Evolutionary conservation across 2,113 vertebrate species (phyloP).

Genomic region (Scomber scombrus): DNA sequence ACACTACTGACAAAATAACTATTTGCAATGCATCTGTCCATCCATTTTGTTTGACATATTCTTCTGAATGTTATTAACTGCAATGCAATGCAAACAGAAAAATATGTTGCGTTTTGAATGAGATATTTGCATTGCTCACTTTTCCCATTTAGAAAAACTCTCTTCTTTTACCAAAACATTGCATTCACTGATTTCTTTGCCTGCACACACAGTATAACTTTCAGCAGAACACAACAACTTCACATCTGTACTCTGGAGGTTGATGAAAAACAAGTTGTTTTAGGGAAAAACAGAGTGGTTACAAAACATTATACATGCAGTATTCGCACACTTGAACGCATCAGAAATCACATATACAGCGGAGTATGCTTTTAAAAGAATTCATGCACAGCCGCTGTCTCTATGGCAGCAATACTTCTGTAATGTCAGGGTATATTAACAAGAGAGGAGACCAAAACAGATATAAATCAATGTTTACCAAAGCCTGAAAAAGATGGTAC

Average conservation of each 20-base stretch:
- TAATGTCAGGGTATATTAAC: conserved; percentile 29
- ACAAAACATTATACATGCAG: background rate
- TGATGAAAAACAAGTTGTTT: conserved; percentile 1
- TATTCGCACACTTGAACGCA: background rate
- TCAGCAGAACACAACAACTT: background rate
- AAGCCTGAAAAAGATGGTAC: conserved; percentile 4
- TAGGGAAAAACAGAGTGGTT: background rate
- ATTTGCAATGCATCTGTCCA: no score
- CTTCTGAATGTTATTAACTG: background rate
- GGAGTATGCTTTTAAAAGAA: background rate
- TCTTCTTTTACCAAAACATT: background rate
- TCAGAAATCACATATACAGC: background rate
- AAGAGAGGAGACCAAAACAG: conserved; percentile 41
- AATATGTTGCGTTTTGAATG: conserved; percentile 3
- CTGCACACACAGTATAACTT: background rate
- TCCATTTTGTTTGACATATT: background rate
- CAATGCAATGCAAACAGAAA: background rate
- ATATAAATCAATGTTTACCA: conserved; percentile 29
- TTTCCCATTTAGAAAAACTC: background rate
- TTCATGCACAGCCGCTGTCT: background rate
- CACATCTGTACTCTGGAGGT: conserved; percentile 5
- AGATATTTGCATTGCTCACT: background rate
- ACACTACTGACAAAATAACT: no score
- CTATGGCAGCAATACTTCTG: conserved; percentile 6
- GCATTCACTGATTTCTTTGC: conserved; percentile 10